Evolutionary conservation across 2,888 invertebrate genomes (phyloP).

Genomic region (Leptothorax acervorum): DNA sequence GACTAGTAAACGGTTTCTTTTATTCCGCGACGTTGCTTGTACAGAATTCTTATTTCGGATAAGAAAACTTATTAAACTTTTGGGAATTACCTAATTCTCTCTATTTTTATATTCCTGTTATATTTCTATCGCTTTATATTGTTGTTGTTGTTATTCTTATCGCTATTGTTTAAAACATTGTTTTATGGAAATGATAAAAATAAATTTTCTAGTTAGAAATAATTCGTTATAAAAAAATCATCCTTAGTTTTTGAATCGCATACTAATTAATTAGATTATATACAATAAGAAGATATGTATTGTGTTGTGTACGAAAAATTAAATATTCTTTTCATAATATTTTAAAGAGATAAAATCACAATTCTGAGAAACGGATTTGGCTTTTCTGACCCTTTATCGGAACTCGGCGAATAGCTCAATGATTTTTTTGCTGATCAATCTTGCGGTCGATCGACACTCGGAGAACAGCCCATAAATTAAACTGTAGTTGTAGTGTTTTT

Average conservation of each 20-base stretch:
- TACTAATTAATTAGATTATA: neutral
- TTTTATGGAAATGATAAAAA: neutral
- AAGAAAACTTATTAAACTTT: neutral
- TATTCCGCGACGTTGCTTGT: neutral
- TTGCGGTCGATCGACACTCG: conserved; percentile 9
- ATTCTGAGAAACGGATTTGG: neutral
- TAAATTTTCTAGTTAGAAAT: neutral
- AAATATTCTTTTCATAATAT: neutral
- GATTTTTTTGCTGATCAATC: conserved; percentile 26
- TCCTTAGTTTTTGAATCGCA: neutral
- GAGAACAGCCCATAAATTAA: neutral
- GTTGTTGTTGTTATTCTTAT: neutral
- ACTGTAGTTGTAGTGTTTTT: conserved; percentile 61
- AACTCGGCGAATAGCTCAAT: neutral
- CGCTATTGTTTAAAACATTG: neutral
- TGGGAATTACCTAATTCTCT: neutral
- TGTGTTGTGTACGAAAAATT: neutral
- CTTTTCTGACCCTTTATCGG: neutral
- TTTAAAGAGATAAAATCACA: conserved; percentile 2
- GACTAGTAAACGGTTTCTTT: neutral
- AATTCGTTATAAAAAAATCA: neutral
- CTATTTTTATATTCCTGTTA: neutral
- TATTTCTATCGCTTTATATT: neutral
- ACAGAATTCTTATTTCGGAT: neutral
- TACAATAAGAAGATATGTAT: neutral